Conservation (phyloP, 2,797 vertebrate species). For the Sebastolobus alascanus region DNA sequence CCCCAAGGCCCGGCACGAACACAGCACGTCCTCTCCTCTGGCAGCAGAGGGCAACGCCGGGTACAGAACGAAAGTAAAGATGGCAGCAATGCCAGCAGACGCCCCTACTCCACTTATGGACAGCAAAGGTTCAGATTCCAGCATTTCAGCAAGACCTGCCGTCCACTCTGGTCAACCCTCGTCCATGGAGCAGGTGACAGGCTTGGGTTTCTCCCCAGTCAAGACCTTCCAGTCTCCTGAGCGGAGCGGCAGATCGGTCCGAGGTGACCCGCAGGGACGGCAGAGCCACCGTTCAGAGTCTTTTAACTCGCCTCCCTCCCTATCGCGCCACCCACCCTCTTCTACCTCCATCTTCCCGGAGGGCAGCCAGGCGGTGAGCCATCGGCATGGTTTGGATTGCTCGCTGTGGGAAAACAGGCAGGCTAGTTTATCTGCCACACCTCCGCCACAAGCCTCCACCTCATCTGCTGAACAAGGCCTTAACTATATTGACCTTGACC, state of each 20-base stretch:
- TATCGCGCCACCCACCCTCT: slow-evolving; percentile 71
- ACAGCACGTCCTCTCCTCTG: slow-evolving; percentile 68
- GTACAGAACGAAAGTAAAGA: slow-evolving; percentile 71
- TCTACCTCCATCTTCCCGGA: slow-evolving; percentile 81
- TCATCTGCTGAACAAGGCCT: slow-evolving; percentile 82
- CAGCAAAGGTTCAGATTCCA: slow-evolving; percentile 71
- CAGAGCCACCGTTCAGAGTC: slow-evolving; percentile 80
- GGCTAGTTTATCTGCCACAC: slow-evolving; percentile 71
- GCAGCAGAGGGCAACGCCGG: slow-evolving; percentile 66
- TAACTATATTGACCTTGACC: slow-evolving; percentile 91
- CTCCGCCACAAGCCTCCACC: slow-evolving; percentile 75
- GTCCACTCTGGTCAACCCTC: slow-evolving; percentile 61
- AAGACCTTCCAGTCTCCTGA: slow-evolving; percentile 82
- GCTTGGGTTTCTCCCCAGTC: slow-evolving; percentile 74
- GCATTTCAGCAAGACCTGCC: slow-evolving; percentile 68
- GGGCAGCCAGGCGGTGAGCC: slow-evolving; percentile 70
- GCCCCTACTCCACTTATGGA: slow-evolving; percentile 62
- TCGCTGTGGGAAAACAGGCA: slow-evolving; percentile 80
- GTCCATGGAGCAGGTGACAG: slow-evolving; percentile 75
- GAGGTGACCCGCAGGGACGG: slow-evolving; percentile 76
- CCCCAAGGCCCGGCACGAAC: slow-evolving; percentile 76
- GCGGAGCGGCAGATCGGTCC: slow-evolving; percentile 69
- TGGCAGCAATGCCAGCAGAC: slow-evolving; percentile 59
- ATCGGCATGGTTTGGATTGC: slow-evolving; percentile 80
- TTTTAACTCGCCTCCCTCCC: slow-evolving; percentile 73